Evolutionary conservation across 2,113 vertebrate genomes (phyloP).

Genomic region (Vombatus ursinus): DNA sequence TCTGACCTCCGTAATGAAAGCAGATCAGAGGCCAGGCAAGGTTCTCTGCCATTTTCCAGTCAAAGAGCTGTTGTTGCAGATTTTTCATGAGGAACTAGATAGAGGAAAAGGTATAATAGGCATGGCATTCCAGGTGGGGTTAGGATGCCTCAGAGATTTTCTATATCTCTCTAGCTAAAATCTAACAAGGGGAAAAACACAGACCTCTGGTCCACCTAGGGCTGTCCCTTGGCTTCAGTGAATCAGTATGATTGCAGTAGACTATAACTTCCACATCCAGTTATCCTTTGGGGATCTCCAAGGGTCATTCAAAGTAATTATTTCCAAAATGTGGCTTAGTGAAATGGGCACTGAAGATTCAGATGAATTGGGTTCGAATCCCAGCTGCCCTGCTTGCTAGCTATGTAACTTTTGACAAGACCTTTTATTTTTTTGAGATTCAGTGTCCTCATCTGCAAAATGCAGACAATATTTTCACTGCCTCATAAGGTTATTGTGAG

Average conservation of each 20-base stretch:
- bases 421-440: not conserved
- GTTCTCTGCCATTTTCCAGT: not conserved
- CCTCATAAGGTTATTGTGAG: not conserved
- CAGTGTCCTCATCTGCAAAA: not conserved
- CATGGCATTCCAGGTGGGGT: constrained; percentile 4
- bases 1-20: not conserved
- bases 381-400: not conserved
- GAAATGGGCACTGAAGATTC: not conserved
- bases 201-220: constrained; percentile 15
- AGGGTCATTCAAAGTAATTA: not conserved
- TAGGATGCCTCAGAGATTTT: not conserved
- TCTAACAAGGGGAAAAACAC: not conserved
- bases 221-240: not conserved
- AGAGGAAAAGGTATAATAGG: not conserved
- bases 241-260: not conserved
- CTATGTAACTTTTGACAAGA: not conserved
- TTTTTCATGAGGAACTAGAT: not conserved
- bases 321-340: not conserved
- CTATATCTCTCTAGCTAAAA: not conserved
- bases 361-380: not conserved
- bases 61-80: constrained; percentile 33
- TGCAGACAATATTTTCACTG: not conserved
- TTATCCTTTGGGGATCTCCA: not conserved
- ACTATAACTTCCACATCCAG: not conserved
- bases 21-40: not conserved